phyloP scores from a whole-genome alignment of 2,113 vertebrate genomes.

The Tapirus terrestris region DNA sequence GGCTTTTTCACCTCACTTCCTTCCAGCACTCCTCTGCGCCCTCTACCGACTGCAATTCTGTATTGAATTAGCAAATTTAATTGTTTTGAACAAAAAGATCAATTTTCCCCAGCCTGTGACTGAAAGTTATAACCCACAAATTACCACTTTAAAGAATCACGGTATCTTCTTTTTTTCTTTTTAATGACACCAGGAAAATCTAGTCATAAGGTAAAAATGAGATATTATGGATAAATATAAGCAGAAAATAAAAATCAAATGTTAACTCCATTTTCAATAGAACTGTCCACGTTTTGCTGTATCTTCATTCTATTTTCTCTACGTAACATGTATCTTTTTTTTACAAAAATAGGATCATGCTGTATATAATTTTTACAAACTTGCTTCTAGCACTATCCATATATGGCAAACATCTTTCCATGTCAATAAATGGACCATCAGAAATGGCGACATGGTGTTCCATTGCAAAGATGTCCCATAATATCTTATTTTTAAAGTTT shows the following conservation, averaged over 20 bases:
- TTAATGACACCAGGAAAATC: background rate
- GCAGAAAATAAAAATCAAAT: conserved; percentile 25
- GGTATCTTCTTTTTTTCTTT: background rate
- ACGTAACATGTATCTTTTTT: background rate
- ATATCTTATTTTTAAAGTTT: background rate
- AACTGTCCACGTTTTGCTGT: background rate
- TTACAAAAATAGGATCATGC: background rate
- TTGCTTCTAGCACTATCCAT: background rate
- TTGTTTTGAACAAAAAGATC: background rate
- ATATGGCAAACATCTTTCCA: background rate
- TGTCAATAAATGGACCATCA: background rate
- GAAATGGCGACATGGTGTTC: background rate
- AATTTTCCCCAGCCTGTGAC: background rate
- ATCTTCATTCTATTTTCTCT: background rate
- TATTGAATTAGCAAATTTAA: conserved; percentile 17
- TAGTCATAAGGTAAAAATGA: background rate
- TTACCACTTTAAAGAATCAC: background rate
- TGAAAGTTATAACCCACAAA: background rate
- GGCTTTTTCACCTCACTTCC: background rate
- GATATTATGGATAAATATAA: background rate
- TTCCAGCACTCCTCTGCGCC: background rate
- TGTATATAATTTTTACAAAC: background rate
- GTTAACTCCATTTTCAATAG: background rate
- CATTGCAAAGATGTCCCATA: background rate
- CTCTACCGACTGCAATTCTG: conserved; percentile 34